Evolutionary conservation across 2,113 vertebrate species (phyloP).

Genomic region (Nothobranchius kuhntae): DNA sequence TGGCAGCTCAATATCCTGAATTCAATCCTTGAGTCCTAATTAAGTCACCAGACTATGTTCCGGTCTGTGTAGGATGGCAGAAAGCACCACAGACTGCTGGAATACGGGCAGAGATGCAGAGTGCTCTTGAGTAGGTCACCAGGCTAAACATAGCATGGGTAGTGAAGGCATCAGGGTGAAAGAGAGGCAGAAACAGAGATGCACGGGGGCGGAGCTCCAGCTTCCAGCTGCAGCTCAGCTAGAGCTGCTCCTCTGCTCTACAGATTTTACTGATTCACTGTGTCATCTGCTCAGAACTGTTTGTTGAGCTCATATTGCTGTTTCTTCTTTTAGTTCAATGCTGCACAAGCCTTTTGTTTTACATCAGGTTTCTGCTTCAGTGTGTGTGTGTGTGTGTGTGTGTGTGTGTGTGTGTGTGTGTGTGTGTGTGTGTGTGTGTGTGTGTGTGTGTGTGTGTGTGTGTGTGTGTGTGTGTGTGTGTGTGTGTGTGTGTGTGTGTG

Average conservation of each 20-base stretch:
- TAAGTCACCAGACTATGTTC: conserved; percentile 29
- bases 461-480: background rate
- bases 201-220: conserved; percentile 4
- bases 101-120: conserved; percentile 26
- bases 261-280: conserved; percentile 70
- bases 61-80: conserved; percentile 20
- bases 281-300: conserved; percentile 56
- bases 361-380: background rate
- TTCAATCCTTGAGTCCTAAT: background rate
- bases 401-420: background rate
- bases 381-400: background rate
- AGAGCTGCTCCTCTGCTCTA: conserved; percentile 42
- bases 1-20: conserved; percentile 26
- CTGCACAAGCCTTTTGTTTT: background rate
- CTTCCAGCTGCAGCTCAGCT: conserved; percentile 31
- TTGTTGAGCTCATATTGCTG: background rate
- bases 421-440: background rate
- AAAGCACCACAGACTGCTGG: conserved; percentile 17
- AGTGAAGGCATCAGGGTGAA: conserved; percentile 29
- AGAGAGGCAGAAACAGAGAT: conserved; percentile 13
- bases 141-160: conserved; percentile 51
- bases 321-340: conserved; percentile 9
- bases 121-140: conserved; percentile 35
- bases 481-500: background rate
- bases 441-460: background rate